phyloP scores from a whole-genome alignment of 2,113 vertebrate species.

The Lepidothrix coronata region DNA sequence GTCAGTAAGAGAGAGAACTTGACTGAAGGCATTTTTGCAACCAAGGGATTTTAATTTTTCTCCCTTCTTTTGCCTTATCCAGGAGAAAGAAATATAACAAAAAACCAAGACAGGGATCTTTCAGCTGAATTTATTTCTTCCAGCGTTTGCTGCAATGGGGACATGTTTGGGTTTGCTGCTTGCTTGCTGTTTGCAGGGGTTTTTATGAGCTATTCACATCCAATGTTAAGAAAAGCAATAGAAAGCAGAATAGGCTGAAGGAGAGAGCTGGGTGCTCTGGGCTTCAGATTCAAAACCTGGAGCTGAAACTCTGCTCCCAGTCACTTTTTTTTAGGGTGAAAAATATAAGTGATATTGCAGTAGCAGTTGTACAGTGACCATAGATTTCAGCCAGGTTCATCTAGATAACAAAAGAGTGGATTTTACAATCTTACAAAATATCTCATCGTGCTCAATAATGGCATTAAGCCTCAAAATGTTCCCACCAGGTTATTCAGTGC shows the following conservation, averaged over 20 bases:
- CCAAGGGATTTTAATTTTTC: slow-evolving; percentile 62
- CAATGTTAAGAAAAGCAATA: slow-evolving; percentile 26
- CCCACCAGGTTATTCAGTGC: not conserved
- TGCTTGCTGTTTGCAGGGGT: slow-evolving; percentile 12
- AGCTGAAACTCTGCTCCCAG: not conserved
- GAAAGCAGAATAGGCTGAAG: slow-evolving; percentile 9
- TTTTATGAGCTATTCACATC: slow-evolving; percentile 34
- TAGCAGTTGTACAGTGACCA: not conserved
- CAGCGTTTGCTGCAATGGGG: slow-evolving; percentile 30
- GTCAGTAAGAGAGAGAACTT: slow-evolving; percentile 69
- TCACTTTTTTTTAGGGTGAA: not conserved
- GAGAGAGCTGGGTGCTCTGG: not conserved
- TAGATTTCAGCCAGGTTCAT: not conserved
- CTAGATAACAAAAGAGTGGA: not conserved
- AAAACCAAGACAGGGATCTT: slow-evolving; percentile 52
- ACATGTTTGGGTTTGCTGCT: slow-evolving; percentile 33
- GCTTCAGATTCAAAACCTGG: not conserved
- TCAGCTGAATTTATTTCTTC: slow-evolving; percentile 62
- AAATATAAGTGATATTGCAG: not conserved
- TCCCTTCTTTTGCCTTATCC: slow-evolving; percentile 51
- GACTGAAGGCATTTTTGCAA: slow-evolving; percentile 68
- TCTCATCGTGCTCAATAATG: not conserved
- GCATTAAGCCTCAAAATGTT: not conserved
- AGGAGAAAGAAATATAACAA: slow-evolving; percentile 62
- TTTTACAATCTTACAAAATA: not conserved